Evolutionary conservation across 1,140 invertebrate genomes (phyloP).

Genomic region (Pogonus chalceus): DNA sequence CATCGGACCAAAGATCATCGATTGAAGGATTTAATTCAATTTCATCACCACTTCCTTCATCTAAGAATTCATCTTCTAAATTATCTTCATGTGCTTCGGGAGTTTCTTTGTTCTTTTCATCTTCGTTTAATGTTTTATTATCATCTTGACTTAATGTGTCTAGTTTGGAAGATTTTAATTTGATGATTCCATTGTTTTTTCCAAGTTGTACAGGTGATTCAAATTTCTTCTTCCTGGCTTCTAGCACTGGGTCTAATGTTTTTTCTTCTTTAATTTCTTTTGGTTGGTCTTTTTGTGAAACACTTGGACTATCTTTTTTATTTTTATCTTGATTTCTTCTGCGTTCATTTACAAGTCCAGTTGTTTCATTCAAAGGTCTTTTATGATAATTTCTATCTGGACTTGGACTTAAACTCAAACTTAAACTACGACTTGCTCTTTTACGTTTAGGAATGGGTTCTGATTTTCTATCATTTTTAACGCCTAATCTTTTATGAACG

Average conservation of each 20-base stretch:
- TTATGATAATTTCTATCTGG: background rate
- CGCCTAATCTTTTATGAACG: slow-evolving; percentile 2
- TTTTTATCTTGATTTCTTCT: background rate
- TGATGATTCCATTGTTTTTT: slow-evolving; percentile 30
- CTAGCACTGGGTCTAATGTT: slow-evolving; percentile 27
- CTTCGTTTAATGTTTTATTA: slow-evolving; percentile 6
- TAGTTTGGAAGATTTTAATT: slow-evolving; percentile 27
- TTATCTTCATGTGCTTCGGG: slow-evolving; percentile 13
- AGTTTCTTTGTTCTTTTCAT: slow-evolving; percentile 12
- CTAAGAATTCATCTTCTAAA: slow-evolving; percentile 19
- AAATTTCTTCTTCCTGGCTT: slow-evolving; percentile 30
- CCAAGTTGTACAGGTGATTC: slow-evolving; percentile 25
- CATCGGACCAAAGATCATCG: slow-evolving; percentile 30
- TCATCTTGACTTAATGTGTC: slow-evolving; percentile 17
- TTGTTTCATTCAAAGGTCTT: background rate
- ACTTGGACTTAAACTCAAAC: slow-evolving; percentile 6
- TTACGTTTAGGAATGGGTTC: background rate
- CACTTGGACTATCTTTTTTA: background rate
- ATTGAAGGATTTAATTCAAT: slow-evolving; percentile 21
- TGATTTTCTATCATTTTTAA: background rate
- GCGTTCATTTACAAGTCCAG: background rate
- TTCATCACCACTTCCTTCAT: slow-evolving; percentile 19
- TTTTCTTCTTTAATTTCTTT: slow-evolving; percentile 10
- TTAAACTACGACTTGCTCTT: background rate
- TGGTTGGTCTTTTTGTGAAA: too few relatives aligned